A percentile compares a stretch with the other conserved stretches of the same genome.
phyloP scores from a whole-genome alignment of 2,888 invertebrate species.

The Cotesia congregata region DNA sequence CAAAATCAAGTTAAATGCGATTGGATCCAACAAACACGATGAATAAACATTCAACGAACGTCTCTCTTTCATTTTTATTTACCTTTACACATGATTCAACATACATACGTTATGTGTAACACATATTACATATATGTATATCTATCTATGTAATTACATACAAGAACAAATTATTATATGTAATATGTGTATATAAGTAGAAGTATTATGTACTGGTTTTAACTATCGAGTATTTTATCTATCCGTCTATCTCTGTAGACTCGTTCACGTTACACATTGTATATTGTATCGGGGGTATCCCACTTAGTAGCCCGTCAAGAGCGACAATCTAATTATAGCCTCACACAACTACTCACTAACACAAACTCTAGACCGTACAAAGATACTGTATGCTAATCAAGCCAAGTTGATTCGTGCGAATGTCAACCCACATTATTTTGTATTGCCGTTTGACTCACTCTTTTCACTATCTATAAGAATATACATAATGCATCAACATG shows the following conservation, averaged over 20 bases:
- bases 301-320: conserved; percentile 53
- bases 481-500: conserved; percentile 7
- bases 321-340: conserved; percentile 63
- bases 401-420: conserved; percentile 51
- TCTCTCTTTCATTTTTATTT: not conserved
- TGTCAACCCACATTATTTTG: conserved; percentile 60
- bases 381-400: conserved; percentile 59
- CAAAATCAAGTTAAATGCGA: not conserved
- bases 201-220: not conserved
- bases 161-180: not conserved
- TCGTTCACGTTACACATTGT: conserved; percentile 7
- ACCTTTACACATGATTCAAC: not conserved
- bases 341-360: conserved; percentile 15
- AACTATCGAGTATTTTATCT: not conserved
- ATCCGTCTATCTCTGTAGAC: conserved; percentile 17
- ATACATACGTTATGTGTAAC: too few relatives aligned
- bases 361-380: not conserved
- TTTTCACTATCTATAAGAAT: conserved; percentile 20
- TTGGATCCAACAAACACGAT: not conserved
- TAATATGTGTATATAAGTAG: conserved; percentile 9
- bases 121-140: too few relatives aligned
- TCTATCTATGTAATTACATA: too few relatives aligned
- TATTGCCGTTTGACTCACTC: conserved; percentile 47
- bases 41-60: not conserved
- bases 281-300: conserved; percentile 41